Evolutionary conservation across 2,113 vertebrate species (phyloP).

Genomic region (Cochlearius cochlearius): DNA sequence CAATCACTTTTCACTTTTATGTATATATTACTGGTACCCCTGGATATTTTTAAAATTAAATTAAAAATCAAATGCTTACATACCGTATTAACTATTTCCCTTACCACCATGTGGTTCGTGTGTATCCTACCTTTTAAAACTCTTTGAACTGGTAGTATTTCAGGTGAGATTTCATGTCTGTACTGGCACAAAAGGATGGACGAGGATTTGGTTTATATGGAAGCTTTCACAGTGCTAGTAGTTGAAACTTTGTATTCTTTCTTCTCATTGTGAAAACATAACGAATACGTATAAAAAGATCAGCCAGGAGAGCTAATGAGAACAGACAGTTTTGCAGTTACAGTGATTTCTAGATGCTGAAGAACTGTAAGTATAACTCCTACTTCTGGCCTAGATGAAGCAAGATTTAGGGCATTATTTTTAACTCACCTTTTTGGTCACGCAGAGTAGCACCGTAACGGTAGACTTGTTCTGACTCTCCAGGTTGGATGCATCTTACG

Average conservation of each 20-base stretch:
- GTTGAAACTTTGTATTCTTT: background rate
- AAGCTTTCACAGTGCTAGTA: background rate
- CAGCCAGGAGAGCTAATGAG: background rate
- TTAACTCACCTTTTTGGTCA: background rate
- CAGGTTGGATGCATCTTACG: background rate
- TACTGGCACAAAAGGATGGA: background rate
- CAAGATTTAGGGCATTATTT: background rate
- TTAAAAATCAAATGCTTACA: background rate
- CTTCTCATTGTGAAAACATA: background rate
- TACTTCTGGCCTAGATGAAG: background rate
- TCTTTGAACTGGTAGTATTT: background rate
- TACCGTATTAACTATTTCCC: background rate
- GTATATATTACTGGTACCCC: no score
- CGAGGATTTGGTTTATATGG: background rate
- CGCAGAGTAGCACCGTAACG: background rate
- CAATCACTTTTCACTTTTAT: background rate
- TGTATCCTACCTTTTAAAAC: background rate
- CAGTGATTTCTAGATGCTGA: background rate
- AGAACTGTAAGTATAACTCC: background rate
- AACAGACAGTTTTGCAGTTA: background rate
- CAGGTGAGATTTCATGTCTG: background rate
- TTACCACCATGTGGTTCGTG: background rate
- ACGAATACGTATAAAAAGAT: background rate
- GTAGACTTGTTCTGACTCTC: background rate
- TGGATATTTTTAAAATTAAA: background rate